A percentile compares a stretch with the other conserved stretches of the same genome.
phyloP scores from a whole-genome alignment of 2,888 invertebrate genomes.

The Sisyra nigra region DNA sequence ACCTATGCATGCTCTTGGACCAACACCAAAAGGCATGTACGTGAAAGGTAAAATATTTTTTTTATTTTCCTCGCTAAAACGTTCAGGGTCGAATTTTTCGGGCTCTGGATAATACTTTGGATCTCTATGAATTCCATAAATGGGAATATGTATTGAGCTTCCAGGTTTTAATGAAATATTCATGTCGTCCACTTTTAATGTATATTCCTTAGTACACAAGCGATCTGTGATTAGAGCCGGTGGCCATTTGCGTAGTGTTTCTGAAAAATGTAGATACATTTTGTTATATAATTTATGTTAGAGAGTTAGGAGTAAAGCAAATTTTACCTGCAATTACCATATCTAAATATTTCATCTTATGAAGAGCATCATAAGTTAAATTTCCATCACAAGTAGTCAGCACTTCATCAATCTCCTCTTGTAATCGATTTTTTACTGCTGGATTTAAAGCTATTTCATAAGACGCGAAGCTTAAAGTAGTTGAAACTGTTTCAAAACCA shows the following conservation, averaged over 20 bases:
- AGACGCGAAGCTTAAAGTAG: neutral
- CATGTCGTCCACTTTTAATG: conserved; percentile 21
- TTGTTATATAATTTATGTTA: no score
- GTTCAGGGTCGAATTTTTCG: conserved; percentile 28
- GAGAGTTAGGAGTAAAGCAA: no score
- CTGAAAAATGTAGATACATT: conserved; percentile 18
- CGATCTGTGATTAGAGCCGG: conserved; percentile 31
- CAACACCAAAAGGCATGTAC: conserved; percentile 31
- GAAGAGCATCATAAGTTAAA: conserved; percentile 15
- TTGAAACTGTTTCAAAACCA: neutral
- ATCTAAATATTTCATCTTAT: conserved; percentile 17
- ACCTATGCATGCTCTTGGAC: conserved; percentile 21
- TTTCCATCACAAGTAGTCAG: conserved; percentile 5
- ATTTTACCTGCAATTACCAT: conserved; percentile 18
- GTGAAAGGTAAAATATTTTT: conserved; percentile 28
- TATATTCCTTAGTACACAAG: conserved; percentile 30
- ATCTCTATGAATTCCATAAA: conserved; percentile 26
- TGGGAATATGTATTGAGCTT: conserved; percentile 21
- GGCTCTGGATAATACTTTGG: conserved; percentile 32
- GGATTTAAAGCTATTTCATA: conserved; percentile 2
- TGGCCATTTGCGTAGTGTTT: conserved; percentile 34
- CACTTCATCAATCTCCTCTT: no score
- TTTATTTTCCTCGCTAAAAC: conserved; percentile 32
- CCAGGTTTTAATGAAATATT: conserved; percentile 17
- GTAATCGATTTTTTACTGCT: neutral